Evolutionary conservation across 2,113 vertebrate species (phyloP), one percentile per base, ranked within the genome.

Genomic region (Ptychochromis oligacanthus): DNA sequence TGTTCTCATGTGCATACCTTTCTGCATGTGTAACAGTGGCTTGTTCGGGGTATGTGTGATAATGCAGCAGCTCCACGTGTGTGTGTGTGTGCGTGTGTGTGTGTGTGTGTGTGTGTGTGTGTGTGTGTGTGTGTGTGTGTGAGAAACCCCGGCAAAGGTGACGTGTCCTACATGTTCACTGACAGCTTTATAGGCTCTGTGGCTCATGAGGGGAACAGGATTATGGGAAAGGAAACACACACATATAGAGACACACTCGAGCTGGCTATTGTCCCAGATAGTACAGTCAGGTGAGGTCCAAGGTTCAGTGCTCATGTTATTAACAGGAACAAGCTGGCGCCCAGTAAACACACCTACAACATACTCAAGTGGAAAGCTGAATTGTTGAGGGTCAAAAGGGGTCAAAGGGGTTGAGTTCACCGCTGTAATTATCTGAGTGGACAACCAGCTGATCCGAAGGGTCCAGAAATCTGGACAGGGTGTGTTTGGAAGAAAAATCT

Each of bases 131-230:
- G 58, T 78, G 76, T 75, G 83, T 93, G 94, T 49, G 91, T 93
- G 90, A 95, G 94, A 94, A 96, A 93, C 83, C 87, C 89, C 92
- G 89, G 94, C 94, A 96, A 96, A 97, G 95, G 95, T 96, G 97
- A 96, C 95, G 93, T 95, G 94, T 93, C 94, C 94, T 96, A 96
- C 96, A 96, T 95, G 93, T 93, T 95, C 95, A 93, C 89, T 96
- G 96, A 96, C 96, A 97, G 96, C 93, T 98, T 97, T 97, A 97
- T 95, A 92, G 95, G 95, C 93, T 93, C 91, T 92, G 93, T 90
- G 93, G 92, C 94, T 95, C 93, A 91, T 94, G 86, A 96, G 93
- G 94, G 94, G 95, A 96, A 96, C 93, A 92, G 84, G 88, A 93
- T 94, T 94, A 96, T 96, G 95, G 95, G 95, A 96, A 97, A 95